phyloP scores from a whole-genome alignment of 2,888 invertebrate genomes.

The Brachyptera putata region DNA sequence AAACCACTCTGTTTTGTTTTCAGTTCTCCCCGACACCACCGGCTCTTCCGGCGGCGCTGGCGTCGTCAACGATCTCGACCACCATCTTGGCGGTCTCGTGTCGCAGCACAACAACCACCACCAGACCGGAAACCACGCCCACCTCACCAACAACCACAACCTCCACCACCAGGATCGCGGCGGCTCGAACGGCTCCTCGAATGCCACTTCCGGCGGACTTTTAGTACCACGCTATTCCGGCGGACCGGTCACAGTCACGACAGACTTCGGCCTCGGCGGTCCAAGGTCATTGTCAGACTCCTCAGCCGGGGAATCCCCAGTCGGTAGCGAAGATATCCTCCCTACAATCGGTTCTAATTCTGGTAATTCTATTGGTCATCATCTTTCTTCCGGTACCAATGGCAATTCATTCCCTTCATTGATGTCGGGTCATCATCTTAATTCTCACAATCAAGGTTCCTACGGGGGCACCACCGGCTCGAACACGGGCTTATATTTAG shows the following conservation, averaged over 20 bases:
- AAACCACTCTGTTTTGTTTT: slow-evolving; percentile 37
- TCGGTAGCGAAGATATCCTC: slow-evolving; percentile 35
- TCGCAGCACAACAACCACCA: slow-evolving; percentile 51
- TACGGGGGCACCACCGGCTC: slow-evolving; percentile 47
- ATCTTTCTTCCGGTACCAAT: slow-evolving; percentile 45
- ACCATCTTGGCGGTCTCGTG: slow-evolving; percentile 63
- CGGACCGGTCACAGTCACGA: slow-evolving; percentile 59
- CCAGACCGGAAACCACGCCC: slow-evolving; percentile 43
- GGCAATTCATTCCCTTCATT: slow-evolving; percentile 59
- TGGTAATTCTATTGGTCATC: slow-evolving; percentile 58
- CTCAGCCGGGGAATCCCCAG: slow-evolving; percentile 60
- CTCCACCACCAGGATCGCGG: slow-evolving; percentile 27
- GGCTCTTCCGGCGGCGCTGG: slow-evolving; percentile 47
- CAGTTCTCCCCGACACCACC: slow-evolving; percentile 75
- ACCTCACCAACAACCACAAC: slow-evolving; percentile 22
- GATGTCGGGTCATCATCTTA: slow-evolving; percentile 49
- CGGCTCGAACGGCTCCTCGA: slow-evolving; percentile 29
- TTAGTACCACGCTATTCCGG: slow-evolving; percentile 61
- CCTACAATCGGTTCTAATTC: slow-evolving; percentile 53
- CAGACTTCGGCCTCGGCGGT: slow-evolving; percentile 47
- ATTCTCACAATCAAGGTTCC: slow-evolving; percentile 52
- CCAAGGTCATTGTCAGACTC: slow-evolving; percentile 77
- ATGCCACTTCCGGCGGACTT: slow-evolving; percentile 39
- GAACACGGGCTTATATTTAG: slow-evolving; percentile 32
- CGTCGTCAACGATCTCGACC: slow-evolving; percentile 54